A percentile compares a stretch with the other conserved stretches of the same genome.
These are phyloP conservation scores for Drosophila azteca DNA, from an alignment of 1,140 invertebrate genomes.

Conservation along the genomic window DNA sequence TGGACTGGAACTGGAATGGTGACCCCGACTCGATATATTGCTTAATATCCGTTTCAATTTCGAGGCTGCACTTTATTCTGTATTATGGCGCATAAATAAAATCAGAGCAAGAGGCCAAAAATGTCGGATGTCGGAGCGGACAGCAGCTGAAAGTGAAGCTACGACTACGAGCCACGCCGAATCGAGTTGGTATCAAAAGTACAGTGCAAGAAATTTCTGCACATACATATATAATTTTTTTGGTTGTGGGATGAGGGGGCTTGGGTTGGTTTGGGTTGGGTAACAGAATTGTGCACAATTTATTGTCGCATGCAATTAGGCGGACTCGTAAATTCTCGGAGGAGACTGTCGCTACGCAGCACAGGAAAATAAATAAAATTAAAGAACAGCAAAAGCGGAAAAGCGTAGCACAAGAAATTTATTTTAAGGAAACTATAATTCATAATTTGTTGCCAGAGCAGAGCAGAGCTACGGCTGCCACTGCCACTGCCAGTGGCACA, in stretches of 20 bases:
- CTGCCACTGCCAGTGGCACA: not conserved
- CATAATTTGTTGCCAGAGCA: slow-evolving; percentile 57
- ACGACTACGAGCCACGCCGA: not conserved
- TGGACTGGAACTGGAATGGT: not conserved
- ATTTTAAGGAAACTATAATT: slow-evolving; percentile 75
- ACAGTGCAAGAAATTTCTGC: slow-evolving; percentile 59
- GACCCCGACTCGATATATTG: slow-evolving; percentile 23
- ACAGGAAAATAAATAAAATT: slow-evolving; percentile 71
- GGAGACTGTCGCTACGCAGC: slow-evolving; percentile 52
- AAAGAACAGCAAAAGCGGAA: slow-evolving; percentile 45
- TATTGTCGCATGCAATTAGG: slow-evolving; percentile 76
- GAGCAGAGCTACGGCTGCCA: no score
- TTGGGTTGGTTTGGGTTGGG: no score
- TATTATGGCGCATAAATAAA: slow-evolving; percentile 72
- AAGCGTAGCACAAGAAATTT: slow-evolving; percentile 47
- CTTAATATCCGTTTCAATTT: slow-evolving; percentile 71
- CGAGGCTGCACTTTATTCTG: slow-evolving; percentile 58
- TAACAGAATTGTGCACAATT: slow-evolving; percentile 63
- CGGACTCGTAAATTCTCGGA: slow-evolving; percentile 65
- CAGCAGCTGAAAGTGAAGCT: slow-evolving; percentile 7
- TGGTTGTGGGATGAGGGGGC: no score
- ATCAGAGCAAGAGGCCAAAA: slow-evolving; percentile 49
- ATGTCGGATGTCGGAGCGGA: slow-evolving; percentile 36
- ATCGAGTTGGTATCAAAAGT: slow-evolving; percentile 9
- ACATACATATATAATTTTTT: slow-evolving; percentile 53